phyloP scores from a whole-genome alignment of 64 coral and sea anemone species.

The Montipora sp. region DNA sequence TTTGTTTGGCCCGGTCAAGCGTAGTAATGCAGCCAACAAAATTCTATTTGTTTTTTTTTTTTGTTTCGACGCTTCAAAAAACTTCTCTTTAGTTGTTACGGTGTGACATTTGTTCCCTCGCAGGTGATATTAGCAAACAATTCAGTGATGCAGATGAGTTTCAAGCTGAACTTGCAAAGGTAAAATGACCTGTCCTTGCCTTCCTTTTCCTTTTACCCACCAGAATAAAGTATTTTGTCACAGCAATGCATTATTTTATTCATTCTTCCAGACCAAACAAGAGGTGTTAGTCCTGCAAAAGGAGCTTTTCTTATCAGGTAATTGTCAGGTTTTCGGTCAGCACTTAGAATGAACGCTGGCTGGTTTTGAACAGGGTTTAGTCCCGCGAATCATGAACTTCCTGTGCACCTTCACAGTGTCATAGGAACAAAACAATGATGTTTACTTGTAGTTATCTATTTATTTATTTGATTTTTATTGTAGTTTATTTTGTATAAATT shows the following conservation, averaged over 20 bases:
- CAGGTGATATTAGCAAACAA: slow-evolving; percentile 98
- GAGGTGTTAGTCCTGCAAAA: slow-evolving; percentile 94
- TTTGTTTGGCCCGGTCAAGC: too few relatives aligned
- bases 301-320: slow-evolving; percentile 95
- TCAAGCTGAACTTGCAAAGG: slow-evolving; percentile 86
- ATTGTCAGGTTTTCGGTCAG: background rate
- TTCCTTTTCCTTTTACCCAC: background rate
- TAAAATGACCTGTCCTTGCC: background rate
- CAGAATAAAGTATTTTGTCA: background rate
- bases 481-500: too few relatives aligned
- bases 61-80: too few relatives aligned
- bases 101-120: background rate
- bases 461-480: accelerated
- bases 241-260: background rate
- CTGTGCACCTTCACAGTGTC: too few relatives aligned
- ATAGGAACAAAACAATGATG: too few relatives aligned
- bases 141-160: slow-evolving; percentile 98
- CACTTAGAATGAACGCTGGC: too few relatives aligned
- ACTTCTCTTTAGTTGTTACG: too few relatives aligned
- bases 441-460: too few relatives aligned
- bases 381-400: too few relatives aligned
- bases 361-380: too few relatives aligned
- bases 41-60: too few relatives aligned
- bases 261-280: slow-evolving; percentile 66
- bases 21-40: too few relatives aligned